Base-by-base conservation (phyloP, 2,113 vertebrate genomes). In the Planiliza haematocheilus region DNA sequence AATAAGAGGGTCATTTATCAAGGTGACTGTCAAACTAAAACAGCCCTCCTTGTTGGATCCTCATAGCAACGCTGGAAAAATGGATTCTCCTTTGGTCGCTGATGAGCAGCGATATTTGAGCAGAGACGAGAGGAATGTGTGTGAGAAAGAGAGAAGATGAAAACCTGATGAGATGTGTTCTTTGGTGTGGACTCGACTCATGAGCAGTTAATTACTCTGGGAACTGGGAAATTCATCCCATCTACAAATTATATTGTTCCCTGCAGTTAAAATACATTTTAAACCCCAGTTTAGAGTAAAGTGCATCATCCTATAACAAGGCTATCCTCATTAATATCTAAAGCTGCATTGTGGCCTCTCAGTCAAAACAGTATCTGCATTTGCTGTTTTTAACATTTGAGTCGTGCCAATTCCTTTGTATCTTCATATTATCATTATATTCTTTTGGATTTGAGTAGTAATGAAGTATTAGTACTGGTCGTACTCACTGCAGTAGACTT, bases 1-100 rank as follows among this genome's bases (percentile, higher is more conserved):
- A 87, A 78, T 81, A 81, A 86, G 76, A 71, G 75, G 84, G 87
- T 87, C 77, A 90, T 93, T 91, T 77, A 86, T 92, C 91, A 92
- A 84, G 85, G 84, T 85, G 86, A 91, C 81, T 88, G 82, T 86
- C 85, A 81, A 79, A 81, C 81, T 72, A 76, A n/a, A 82, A 74
- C 71, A 57, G 73, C 75, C 72, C 63, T 37, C 50, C 59, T 39
- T 14, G 3, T 58, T 55, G 37, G 55, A 76, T 91, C 62, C 81
- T 78, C 84, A 86, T 81, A 73, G 86, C 73, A 86, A 89, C 77
- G 14, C 64, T 63, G 77, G 84, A 85, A 83, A 87, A 87, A 89
- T 86, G 78, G 70, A 77, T 66, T 64, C 56, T 84, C 70, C 79
- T 71, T 39, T 62, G 77, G 81, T 63, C 64, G 55, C 20, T 36